Evolutionary conservation across 1,140 invertebrate genomes (phyloP), one percentile per base, ranked within the genome.

Genomic region (Delia radicum): DNA sequence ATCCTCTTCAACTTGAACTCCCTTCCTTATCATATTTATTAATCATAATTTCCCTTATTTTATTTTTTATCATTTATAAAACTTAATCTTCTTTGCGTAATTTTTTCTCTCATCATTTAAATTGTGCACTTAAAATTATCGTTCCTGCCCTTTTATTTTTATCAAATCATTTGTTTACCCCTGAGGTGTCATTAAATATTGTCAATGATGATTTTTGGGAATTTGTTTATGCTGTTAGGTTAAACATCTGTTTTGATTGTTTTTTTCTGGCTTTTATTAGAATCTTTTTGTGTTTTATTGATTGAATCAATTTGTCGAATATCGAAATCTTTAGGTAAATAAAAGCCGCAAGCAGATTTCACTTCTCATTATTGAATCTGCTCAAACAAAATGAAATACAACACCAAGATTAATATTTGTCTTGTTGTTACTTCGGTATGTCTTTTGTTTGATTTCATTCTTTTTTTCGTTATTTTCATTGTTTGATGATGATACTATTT

Each of bases 231-330:
- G 7, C 29, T 31, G 8, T 31, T 28, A n/a, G 10, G 63, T 31
- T 31, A 24, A 37, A 33, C 65, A 69, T 18, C 65, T 69, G 65
- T 69, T 69, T 7, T 69, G 8, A 26, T 63, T 48, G 46, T 18
- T 3, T 2, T 21, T 33, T 10, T 33, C 29, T 21, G 18, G n/a
- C 8, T 69, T 37, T 33, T 18, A 29, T 67, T n/a, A 5, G 65
- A 18, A 33, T 21, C 37, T 37, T 31, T 33, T 69, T 18, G 42
- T 73, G 18, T 55, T 18, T 48, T 73, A 61, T 73, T 73, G 72
- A 73, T 73, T 73, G 26, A 73, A 27, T 73, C 72, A 73, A 73
- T 73, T 73, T 73, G 72, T 69, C 65, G 21, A 69, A 73, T 73
- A 73, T 73, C 42, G 42, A 73, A 73, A 28, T 42, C 72, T 31